These are phyloP conservation scores for Pagrus major DNA, from an alignment of 2,113 vertebrate genomes.

Conservation along the genomic window DNA sequence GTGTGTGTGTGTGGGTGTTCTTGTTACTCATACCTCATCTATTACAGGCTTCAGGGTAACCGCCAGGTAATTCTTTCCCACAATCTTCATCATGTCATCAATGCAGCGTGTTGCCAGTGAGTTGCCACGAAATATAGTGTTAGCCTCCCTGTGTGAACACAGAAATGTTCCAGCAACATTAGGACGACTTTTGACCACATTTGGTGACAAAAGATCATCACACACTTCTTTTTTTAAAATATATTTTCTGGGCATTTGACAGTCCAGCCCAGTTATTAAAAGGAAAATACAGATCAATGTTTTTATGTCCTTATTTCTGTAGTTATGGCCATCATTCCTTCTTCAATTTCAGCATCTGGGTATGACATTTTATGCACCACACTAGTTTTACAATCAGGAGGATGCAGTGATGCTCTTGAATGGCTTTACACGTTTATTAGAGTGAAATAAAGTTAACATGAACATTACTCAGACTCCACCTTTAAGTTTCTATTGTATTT, in stretches of 20 bases:
- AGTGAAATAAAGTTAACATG: neutral
- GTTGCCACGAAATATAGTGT: slow-evolving; percentile 97
- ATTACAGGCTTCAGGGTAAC: slow-evolving; percentile 95
- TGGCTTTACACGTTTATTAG: neutral
- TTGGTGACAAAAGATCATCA: neutral
- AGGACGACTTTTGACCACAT: neutral
- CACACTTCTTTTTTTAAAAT: neutral
- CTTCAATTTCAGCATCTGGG: neutral
- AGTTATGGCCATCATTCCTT: neutral
- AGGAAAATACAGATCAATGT: neutral
- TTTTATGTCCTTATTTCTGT: neutral
- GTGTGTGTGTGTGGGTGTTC: neutral
- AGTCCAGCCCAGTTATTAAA: neutral
- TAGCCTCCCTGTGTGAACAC: slow-evolving; percentile 90
- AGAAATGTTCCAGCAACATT: slow-evolving; percentile 7
- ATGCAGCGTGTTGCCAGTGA: slow-evolving; percentile 95
- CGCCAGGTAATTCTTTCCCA: slow-evolving; percentile 95
- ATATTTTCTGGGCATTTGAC: too few relatives aligned
- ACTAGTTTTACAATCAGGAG: neutral
- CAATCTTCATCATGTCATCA: slow-evolving; percentile 99
- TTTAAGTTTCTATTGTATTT: slow-evolving; percentile 8
- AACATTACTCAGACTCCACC: neutral
- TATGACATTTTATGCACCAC: neutral
- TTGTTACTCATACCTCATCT: slow-evolving; percentile 89
- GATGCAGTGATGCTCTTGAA: neutral